phyloP scores from a whole-genome alignment of 2,888 invertebrate species.

The Cheiracanthium punctorium region DNA sequence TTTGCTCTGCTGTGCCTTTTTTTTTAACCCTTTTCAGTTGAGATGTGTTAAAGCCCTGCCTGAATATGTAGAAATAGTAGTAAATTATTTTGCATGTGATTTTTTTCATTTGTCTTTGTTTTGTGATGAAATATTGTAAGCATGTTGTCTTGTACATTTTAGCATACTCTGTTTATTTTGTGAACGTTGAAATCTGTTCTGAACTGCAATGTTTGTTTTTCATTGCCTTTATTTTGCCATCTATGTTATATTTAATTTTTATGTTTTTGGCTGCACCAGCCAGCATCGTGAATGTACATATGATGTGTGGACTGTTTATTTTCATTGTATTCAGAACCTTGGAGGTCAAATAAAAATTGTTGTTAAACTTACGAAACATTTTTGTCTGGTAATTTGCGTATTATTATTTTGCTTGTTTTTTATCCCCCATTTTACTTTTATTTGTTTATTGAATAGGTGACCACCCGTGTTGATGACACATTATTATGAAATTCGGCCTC shows the following conservation, averaged over 20 bases:
- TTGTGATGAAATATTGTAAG: not conserved
- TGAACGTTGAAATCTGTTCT: not conserved
- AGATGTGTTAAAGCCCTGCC: too few species aligned
- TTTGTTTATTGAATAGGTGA: too few species aligned
- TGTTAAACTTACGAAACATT: slow-evolving; percentile 35
- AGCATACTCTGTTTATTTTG: not conserved
- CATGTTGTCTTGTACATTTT: not conserved
- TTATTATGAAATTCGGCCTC: too few species aligned
- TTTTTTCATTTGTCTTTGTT: not conserved
- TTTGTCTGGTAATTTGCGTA: not conserved
- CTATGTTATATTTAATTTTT: not conserved
- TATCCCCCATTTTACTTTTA: slow-evolving; percentile 17
- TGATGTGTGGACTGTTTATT: slow-evolving; percentile 33
- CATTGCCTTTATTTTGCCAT: not conserved
- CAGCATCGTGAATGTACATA: slow-evolving; percentile 38
- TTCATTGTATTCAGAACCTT: slow-evolving; percentile 44
- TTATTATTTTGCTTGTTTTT: slow-evolving; percentile 24
- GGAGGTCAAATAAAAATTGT: slow-evolving; percentile 22
- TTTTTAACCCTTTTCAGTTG: too few species aligned
- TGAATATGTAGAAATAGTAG: too few species aligned
- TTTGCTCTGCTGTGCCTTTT: too few species aligned
- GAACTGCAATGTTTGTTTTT: not conserved
- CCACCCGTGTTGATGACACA: too few species aligned
- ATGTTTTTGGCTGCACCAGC: not conserved
- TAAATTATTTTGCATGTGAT: not conserved